Base-by-base conservation (phyloP, 1,140 invertebrate species). In the Proales similis region DNA sequence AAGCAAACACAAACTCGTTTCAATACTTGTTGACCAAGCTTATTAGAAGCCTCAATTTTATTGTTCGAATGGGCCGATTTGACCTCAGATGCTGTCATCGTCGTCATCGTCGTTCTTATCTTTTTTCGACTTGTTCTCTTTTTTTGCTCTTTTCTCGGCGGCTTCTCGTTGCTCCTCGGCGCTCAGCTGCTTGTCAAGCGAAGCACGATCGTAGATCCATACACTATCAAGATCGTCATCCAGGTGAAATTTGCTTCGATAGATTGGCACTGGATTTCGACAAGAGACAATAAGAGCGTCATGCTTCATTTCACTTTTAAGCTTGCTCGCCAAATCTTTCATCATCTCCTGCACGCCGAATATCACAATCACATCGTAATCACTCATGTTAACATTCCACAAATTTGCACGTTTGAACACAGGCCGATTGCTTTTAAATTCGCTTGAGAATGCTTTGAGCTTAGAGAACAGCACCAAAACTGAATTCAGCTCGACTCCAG, bases 291-390 rank as follows among this genome's bases (percentile, higher is more conserved):
- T 47, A 29, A 48, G 27, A 32, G 22, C n/a, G 17, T 63, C 33
- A 3, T 39, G 30, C 29, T 47, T 48, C 45, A 63, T 47, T 48
- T 63, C 61, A 42, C 49, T 27, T 26, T 36, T 36, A 2, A 63
- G n/a, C 43, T 63, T 63, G 29, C 30, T 63, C 9, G 30, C 30
- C 49, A 63, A 48, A 47, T 63, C 43, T 48, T 29, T 48, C 45
- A 63, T 47, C 61, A 63, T 63, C 22, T 27, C 27, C n/a, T 63
- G 39, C 3, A 63, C 33, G 14, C 61, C 61, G 43, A 63, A 63
- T n/a, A 63, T 19, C 7, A 63, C 20, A n/a, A 63, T 48, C 17
- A 47, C 19, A 63, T 63, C 46, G 49, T 63, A 63, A n/a, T 47
- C 19, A 1, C 24, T 29, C 22, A 45, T 48, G 14, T 48, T 63